These are phyloP conservation scores for Lissonota sp. DNA, from an alignment of 2,888 invertebrate species.

Conservation along the genomic window DNA sequence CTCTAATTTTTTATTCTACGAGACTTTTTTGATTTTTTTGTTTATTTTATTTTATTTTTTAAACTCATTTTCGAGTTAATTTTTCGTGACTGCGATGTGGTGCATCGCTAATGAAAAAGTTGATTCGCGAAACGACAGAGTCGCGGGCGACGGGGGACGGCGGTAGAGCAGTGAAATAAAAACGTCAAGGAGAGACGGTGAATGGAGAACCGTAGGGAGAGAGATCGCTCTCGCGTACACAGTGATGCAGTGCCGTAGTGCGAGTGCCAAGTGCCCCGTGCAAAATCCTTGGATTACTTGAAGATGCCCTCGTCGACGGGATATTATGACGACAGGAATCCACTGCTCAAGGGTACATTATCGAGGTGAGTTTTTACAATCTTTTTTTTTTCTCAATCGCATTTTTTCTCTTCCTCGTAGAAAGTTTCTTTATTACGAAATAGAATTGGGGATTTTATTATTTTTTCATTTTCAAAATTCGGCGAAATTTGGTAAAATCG, in stretches of 20 bases:
- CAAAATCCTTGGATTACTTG: slow-evolving; percentile 82
- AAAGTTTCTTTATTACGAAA: too few relatives aligned
- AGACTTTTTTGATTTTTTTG: neutral
- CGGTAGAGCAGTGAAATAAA: slow-evolving; percentile 3
- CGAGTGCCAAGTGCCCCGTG: slow-evolving; percentile 81
- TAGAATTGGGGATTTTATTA: neutral
- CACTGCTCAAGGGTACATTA: slow-evolving; percentile 86
- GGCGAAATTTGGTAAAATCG: too few relatives aligned
- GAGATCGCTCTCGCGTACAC: slow-evolving; percentile 76
- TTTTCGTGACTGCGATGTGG: slow-evolving; percentile 32
- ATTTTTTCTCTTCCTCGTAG: too few relatives aligned
- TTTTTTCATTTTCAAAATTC: neutral
- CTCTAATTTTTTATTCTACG: too few relatives aligned
- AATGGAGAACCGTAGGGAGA: slow-evolving; percentile 62
- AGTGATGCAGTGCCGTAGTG: slow-evolving; percentile 83
- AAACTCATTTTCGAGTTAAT: too few relatives aligned
- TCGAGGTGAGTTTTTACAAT: slow-evolving; percentile 84
- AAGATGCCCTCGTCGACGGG: slow-evolving; percentile 84
- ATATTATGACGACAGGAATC: slow-evolving; percentile 86
- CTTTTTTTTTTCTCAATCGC: neutral
- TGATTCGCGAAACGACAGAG: slow-evolving; percentile 37
- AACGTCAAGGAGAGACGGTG: slow-evolving; percentile 60
- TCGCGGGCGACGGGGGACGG: slow-evolving; percentile 29
- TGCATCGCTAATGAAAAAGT: slow-evolving; percentile 37
- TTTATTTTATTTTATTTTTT: too few relatives aligned